Conservation (phyloP, 2,113 vertebrate genomes). For the Narcine bancroftii region DNA sequence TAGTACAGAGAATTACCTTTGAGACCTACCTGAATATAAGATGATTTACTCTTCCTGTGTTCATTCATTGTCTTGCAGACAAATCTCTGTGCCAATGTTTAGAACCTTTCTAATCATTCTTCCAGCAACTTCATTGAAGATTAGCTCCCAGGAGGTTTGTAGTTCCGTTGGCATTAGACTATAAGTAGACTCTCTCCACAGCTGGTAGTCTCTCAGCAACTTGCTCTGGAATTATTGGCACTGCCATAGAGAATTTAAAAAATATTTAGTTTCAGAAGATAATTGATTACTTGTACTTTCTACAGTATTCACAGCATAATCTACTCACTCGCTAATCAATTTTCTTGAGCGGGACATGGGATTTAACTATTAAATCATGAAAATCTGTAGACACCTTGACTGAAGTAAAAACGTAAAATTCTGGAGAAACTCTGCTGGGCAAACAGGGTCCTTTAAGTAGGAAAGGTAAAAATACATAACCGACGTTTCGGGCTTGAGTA, state of each 20-base stretch:
- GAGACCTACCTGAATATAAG: not conserved
- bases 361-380: too few relatives aligned
- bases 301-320: slow-evolving; percentile 50
- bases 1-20: not conserved
- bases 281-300: slow-evolving; percentile 53
- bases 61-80: not conserved
- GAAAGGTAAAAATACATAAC: too few relatives aligned
- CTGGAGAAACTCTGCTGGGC: too few relatives aligned
- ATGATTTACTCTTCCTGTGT: not conserved
- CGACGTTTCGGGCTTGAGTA: too few relatives aligned
- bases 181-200: slow-evolving; percentile 43
- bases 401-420: too few relatives aligned
- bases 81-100: not conserved
- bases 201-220: slow-evolving; percentile 44
- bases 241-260: slow-evolving; percentile 52
- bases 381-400: too few relatives aligned
- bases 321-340: not conserved
- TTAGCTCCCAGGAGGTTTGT: slow-evolving; percentile 56
- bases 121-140: slow-evolving; percentile 53
- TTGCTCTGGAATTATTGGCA: slow-evolving; percentile 43
- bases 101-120: slow-evolving; percentile 31
- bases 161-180: slow-evolving; percentile 40
- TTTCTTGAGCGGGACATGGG: not conserved
- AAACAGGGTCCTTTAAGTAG: too few relatives aligned
- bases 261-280: slow-evolving; percentile 59